Evolutionary conservation across 2,113 vertebrate species (phyloP).

Genomic region (Megaceryle maxima): DNA sequence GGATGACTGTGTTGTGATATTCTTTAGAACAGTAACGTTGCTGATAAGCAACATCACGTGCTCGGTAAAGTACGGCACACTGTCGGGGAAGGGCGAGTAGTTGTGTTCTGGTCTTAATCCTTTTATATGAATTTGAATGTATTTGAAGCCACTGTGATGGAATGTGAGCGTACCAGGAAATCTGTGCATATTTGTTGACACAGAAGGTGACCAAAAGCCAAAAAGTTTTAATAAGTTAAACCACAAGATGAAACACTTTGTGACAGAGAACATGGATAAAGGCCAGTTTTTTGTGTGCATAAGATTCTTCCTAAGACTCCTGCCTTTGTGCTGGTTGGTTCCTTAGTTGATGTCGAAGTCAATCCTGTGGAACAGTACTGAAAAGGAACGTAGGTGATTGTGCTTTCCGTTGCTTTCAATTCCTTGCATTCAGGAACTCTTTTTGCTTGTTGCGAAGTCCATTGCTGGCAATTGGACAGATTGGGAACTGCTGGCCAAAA

Average conservation of each 20-base stretch:
- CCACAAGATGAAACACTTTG: background rate
- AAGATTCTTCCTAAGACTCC: constrained; percentile 47
- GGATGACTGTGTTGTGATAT: background rate
- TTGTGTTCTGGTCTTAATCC: constrained; percentile 5
- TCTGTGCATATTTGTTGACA: background rate
- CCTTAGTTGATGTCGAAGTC: constrained; percentile 29
- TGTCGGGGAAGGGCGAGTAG: background rate
- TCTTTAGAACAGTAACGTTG: background rate
- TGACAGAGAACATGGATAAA: constrained; percentile 24
- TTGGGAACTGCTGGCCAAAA: constrained; percentile 33
- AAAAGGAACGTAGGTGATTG: constrained; percentile 12
- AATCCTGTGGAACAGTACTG: constrained; percentile 5
- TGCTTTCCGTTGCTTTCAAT: constrained; percentile 13
- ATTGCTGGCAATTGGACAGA: constrained; percentile 63
- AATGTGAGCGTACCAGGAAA: background rate
- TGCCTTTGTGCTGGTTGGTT: constrained; percentile 43
- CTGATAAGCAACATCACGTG: background rate
- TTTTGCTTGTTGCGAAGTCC: background rate
- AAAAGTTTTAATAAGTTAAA: background rate
- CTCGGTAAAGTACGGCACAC: background rate
- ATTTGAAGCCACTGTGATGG: constrained; percentile 22
- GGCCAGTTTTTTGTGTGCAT: constrained; percentile 73
- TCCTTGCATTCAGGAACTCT: constrained; percentile 7
- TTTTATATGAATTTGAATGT: constrained; percentile 19
- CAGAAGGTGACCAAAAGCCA: background rate